phyloP scores from a whole-genome alignment of 2,888 invertebrate genomes.

The Cinara cedri region DNA sequence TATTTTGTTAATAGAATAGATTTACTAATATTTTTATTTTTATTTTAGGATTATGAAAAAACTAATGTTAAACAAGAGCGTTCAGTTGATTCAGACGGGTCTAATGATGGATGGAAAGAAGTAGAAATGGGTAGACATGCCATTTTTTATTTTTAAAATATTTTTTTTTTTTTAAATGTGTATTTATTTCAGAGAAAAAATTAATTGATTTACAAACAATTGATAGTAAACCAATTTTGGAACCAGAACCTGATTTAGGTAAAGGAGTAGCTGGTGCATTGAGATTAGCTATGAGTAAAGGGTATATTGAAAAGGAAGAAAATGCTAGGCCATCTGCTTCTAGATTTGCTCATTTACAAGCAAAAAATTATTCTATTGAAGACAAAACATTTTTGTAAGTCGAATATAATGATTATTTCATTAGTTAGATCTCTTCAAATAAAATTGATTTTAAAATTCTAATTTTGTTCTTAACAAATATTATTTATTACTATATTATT shows the following conservation, averaged over 20 bases:
- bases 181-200: conserved; percentile 62
- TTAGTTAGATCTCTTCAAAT: not conserved
- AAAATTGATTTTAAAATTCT: conserved; percentile 1
- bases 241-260: conserved; percentile 90
- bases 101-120: conserved; percentile 79
- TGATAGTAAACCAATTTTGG: conserved; percentile 74
- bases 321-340: conserved; percentile 75
- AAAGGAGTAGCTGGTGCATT: conserved; percentile 92
- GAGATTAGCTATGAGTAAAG: conserved; percentile 89
- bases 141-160: not conserved
- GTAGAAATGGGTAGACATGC: conserved; percentile 70
- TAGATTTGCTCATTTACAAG: conserved; percentile 76
- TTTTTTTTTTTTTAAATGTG: conserved; percentile 23
- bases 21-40: conserved; percentile 15
- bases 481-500: too few species aligned
- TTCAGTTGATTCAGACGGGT: conserved; percentile 37
- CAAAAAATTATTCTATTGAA: conserved; percentile 80
- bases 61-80: conserved; percentile 60
- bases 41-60: conserved; percentile 65
- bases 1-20: not conserved
- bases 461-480: not conserved
- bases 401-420: conserved; percentile 7
- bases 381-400: conserved; percentile 75
- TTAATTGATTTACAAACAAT: conserved; percentile 65
- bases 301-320: conserved; percentile 84